A percentile compares a stretch with the other conserved stretches of the same genome.
phyloP scores from a whole-genome alignment of 2,797 vertebrate species.

The Nyctibius grandis region DNA sequence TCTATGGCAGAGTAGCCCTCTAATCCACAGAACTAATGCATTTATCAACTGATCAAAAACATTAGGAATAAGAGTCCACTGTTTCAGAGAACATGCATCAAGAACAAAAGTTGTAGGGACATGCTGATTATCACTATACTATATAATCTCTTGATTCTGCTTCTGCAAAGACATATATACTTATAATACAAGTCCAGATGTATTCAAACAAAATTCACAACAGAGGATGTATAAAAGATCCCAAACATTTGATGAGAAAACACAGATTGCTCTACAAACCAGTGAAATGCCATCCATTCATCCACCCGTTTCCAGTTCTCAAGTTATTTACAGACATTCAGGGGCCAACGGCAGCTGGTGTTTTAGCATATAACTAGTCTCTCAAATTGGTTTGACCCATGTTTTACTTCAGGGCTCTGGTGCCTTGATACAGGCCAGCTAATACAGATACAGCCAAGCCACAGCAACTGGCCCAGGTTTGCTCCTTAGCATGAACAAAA shows the following conservation, averaged over 20 bases:
- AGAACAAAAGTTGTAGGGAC: background rate
- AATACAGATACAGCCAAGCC: background rate
- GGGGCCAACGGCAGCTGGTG: background rate
- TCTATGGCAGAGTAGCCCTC: background rate
- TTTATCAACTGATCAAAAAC: background rate
- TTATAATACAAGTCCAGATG: background rate
- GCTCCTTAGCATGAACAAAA: background rate
- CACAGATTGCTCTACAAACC: background rate
- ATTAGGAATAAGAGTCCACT: background rate
- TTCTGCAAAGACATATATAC: background rate
- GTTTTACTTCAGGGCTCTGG: background rate
- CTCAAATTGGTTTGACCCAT: background rate
- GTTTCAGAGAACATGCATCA: background rate
- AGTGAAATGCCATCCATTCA: background rate
- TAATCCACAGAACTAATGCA: background rate
- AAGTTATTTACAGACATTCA: background rate
- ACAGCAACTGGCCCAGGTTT: background rate
- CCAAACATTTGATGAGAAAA: background rate
- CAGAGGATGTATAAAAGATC: background rate
- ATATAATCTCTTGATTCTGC: background rate
- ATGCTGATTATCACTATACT: background rate
- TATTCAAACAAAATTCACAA: background rate
- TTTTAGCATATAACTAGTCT: background rate
- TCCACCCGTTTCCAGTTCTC: background rate
- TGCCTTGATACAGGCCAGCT: background rate